Base-by-base conservation (phyloP, 2,888 invertebrate species). In the Lumbricus terrestris region DNA sequence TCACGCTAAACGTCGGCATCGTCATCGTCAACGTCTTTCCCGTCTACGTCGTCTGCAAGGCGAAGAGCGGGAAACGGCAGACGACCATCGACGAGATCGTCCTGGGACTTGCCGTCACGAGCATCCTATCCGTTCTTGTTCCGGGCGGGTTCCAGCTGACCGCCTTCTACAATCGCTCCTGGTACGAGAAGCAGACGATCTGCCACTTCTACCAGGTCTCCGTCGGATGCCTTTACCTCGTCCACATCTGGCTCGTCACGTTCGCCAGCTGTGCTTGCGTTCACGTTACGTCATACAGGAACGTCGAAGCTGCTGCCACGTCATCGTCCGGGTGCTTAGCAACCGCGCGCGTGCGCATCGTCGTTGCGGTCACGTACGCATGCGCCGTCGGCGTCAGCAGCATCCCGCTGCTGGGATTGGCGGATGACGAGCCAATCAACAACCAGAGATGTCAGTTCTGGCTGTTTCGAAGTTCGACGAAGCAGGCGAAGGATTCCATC, bases 151-250 rank as follows among this genome's bases (percentile, higher is more conserved):
- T 85, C 85, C 85, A 85, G 85, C 35, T 85, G 85, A 85, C 37
- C 85, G 85, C 85, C n/a, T 85, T 85, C 85, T 85, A 85, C 85
- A 85, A 85, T 23, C 85, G 85, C 29, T 85, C 85, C 34, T 37
- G 85, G 35, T 33, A 85, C 85, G 85, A 85, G 8, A 85, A 37
- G 16, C 85, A 85, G 35, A 85, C 85, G 15, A 85, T 85, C 85
- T 85, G 85, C 18, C 85, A 35, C 85, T 37, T 85, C 20, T 85
- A 85, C 85, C 85, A 85, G 23, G 85, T 85, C 85, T 85, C 85
- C 35, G 85, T 85, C 35, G 85, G 85, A 34, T 85, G 85, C 85
- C 85, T 85, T 85, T 85, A 85, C 85, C 34, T 85, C 5, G 85
- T 16, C 85, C 23, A 85, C 85, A 23, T 16, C 6, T 85, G 85